These are phyloP conservation scores for Pomacea canaliculata DNA, from an alignment of 2,888 invertebrate species.

Conservation along the genomic window DNA sequence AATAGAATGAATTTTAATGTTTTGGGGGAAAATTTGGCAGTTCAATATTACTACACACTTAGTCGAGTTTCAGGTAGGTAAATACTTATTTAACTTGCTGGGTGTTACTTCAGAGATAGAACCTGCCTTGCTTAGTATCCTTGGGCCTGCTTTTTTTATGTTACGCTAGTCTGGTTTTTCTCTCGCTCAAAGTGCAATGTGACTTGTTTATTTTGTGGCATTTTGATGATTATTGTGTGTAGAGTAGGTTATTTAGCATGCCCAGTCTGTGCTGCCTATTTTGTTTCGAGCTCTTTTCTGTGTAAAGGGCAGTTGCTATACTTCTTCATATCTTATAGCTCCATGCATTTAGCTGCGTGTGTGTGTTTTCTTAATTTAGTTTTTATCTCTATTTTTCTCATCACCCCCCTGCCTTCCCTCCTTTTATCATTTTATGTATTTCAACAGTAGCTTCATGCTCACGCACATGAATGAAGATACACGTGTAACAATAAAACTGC, in stretches of 20 bases:
- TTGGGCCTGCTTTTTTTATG: background rate
- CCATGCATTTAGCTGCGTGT: background rate
- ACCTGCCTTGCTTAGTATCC: background rate
- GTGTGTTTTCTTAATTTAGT: background rate
- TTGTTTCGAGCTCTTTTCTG: background rate
- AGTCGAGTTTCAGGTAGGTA: too few species aligned
- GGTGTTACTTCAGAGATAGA: too few species aligned
- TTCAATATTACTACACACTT: too few species aligned
- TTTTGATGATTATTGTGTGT: background rate
- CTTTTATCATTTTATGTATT: background rate
- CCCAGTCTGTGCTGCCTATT: too few species aligned
- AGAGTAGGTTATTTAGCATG: background rate
- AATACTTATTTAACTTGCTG: too few species aligned
- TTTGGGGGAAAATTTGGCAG: too few species aligned
- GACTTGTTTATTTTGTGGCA: background rate
- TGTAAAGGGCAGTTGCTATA: background rate
- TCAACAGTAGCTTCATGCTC: too few species aligned
- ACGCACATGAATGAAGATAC: too few species aligned
- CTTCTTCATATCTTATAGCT: background rate
- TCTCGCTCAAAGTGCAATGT: slow-evolving; percentile 10
- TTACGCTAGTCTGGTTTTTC: background rate
- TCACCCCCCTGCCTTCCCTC: background rate
- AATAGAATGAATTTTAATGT: too few species aligned
- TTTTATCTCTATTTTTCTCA: background rate
- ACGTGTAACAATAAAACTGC: too few species aligned